phyloP scores from a whole-genome alignment of 2,888 invertebrate genomes.

The Proisotoma minuta region DNA sequence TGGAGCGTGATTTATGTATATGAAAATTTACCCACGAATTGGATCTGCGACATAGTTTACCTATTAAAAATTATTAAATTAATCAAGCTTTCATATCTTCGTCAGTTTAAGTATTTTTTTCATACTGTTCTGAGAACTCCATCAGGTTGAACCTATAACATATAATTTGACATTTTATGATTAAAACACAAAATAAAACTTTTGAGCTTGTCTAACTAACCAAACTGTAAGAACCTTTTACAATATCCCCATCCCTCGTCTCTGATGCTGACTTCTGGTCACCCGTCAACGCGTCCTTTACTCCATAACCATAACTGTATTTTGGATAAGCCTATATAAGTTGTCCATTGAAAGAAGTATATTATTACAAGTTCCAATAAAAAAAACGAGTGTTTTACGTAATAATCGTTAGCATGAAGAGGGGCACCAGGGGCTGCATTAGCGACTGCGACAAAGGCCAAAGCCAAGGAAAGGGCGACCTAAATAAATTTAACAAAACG shows the following conservation, averaged over 20 bases:
- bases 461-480: slow-evolving; percentile 13
- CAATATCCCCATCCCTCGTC: slow-evolving; percentile 10
- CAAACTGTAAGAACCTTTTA: slow-evolving; percentile 10
- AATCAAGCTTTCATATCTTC: background rate
- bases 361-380: background rate
- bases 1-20: background rate
- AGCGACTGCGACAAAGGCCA: slow-evolving; percentile 11
- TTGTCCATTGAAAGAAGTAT: background rate
- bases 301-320: slow-evolving; percentile 9
- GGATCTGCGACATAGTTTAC: slow-evolving; percentile 12
- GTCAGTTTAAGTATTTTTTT: background rate
- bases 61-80: background rate
- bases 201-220: too few relatives aligned
- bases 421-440: slow-evolving; percentile 10
- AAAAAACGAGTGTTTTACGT: background rate
- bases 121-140: slow-evolving; percentile 15
- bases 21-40: background rate
- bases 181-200: too few relatives aligned
- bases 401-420: slow-evolving; percentile 1
- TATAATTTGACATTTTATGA: too few relatives aligned
- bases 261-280: slow-evolving; percentile 11
- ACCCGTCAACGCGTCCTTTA: slow-evolving; percentile 12
- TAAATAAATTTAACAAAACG: too few relatives aligned
- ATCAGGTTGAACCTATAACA: slow-evolving; percentile 14
- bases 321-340: slow-evolving; percentile 8